Evolutionary conservation across 2,113 vertebrate genomes (phyloP).

Genomic region (Heloderma charlesbogerti): DNA sequence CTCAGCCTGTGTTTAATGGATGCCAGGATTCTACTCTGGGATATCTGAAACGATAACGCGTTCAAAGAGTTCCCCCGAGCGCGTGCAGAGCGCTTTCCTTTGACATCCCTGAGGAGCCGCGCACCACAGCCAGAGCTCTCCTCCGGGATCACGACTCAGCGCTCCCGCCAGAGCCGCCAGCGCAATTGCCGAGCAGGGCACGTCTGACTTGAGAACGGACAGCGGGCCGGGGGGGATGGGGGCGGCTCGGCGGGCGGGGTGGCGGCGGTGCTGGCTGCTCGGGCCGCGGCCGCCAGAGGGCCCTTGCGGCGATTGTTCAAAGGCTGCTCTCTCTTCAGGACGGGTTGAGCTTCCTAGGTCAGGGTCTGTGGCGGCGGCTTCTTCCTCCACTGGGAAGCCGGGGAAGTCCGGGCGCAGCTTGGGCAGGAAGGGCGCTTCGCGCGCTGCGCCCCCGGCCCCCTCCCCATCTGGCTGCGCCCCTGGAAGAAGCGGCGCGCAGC

Average conservation of each 20-base stretch:
- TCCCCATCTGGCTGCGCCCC: not conserved
- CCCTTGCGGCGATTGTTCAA: not conserved
- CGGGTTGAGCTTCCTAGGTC: conserved; percentile 21
- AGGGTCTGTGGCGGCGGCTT: not conserved
- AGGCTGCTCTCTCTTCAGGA: not conserved
- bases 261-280: not conserved
- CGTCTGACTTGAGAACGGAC: not conserved
- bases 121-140: not conserved
- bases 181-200: not conserved
- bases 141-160: not conserved
- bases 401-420: not conserved
- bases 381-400: not conserved
- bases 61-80: not conserved
- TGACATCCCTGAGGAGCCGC: not conserved
- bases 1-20: too few relatives aligned
- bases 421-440: not conserved
- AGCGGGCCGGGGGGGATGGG: not conserved
- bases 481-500: not conserved
- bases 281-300: not conserved
- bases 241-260: not conserved
- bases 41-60: too few relatives aligned
- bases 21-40: too few relatives aligned
- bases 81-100: not conserved
- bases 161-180: not conserved
- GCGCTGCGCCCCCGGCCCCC: not conserved